phyloP scores from a whole-genome alignment of 2,888 invertebrate genomes.

The Eupithecia pulchellata region DNA sequence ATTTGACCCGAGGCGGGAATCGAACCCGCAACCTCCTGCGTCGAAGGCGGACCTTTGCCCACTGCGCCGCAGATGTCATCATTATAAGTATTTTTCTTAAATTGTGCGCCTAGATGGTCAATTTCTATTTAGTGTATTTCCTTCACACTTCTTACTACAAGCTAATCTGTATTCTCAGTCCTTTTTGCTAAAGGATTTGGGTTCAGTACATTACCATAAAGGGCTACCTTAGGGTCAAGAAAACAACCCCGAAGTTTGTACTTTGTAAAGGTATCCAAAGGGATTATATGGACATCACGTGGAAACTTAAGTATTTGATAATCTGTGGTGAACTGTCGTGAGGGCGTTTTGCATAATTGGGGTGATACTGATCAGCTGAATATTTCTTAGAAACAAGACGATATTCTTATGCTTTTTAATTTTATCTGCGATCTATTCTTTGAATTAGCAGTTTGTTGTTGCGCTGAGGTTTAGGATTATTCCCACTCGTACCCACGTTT shows the following conservation, averaged over 20 bases:
- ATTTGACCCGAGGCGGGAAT: no score
- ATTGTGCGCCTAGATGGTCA: no score
- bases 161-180: slow-evolving; percentile 41
- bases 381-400: not conserved
- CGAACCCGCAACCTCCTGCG: no score
- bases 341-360: slow-evolving; percentile 27
- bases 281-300: slow-evolving; percentile 39
- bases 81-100: no score
- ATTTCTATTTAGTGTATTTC: not conserved
- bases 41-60: no score
- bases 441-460: no score
- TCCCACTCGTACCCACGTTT: no score
- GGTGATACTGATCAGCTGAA: slow-evolving; percentile 9
- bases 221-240: slow-evolving; percentile 47
- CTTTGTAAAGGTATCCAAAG: slow-evolving; percentile 31
- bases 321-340: slow-evolving; percentile 20
- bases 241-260: slow-evolving; percentile 33
- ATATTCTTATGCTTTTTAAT: no score
- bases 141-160: slow-evolving; percentile 19
- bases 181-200: slow-evolving; percentile 60
- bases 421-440: no score
- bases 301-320: slow-evolving; percentile 25
- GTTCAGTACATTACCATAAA: slow-evolving; percentile 59
- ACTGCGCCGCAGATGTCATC: no score
- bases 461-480: no score